Percentiles rank a stretch among this genome's conserved stretches.
Conservation (phyloP, 2,888 invertebrate species). For the Agrochola circellaris region DNA sequence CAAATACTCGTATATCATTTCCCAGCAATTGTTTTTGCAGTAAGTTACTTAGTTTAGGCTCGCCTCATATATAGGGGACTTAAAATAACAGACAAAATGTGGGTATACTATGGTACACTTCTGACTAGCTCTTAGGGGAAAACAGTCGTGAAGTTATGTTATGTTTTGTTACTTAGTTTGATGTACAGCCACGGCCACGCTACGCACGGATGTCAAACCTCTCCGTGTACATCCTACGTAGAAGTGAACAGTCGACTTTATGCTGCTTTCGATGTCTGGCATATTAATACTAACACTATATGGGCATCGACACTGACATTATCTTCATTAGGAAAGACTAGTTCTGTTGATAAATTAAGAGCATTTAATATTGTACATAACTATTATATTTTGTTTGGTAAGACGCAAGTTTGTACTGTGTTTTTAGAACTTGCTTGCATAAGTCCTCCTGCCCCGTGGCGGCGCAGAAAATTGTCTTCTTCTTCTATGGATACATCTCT, state of each 20-base stretch:
- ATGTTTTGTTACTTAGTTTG: no score
- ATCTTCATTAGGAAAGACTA: slow-evolving; percentile 49
- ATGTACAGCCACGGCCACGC: no score
- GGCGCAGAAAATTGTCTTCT: no score
- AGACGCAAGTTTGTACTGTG: not conserved
- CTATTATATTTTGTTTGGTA: not conserved
- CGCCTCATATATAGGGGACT: no score
- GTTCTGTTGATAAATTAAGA: slow-evolving; percentile 34
- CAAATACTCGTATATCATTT: no score
- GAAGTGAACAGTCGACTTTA: not conserved
- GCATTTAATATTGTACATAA: slow-evolving; percentile 15
- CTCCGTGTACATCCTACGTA: not conserved
- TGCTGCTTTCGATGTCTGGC: slow-evolving; percentile 15
- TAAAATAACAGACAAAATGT: no score
- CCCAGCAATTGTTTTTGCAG: no score
- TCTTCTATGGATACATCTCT: not conserved
- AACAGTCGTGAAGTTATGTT: no score
- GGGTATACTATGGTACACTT: no score
- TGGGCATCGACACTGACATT: slow-evolving; percentile 61
- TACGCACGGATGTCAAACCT: not conserved
- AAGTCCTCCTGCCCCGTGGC: no score
- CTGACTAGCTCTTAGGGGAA: no score
- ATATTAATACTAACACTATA: slow-evolving; percentile 28
- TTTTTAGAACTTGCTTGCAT: not conserved
- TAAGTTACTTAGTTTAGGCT: no score